Conservation (phyloP, 2,888 invertebrate species). For the Corythucha ciliata region DNA sequence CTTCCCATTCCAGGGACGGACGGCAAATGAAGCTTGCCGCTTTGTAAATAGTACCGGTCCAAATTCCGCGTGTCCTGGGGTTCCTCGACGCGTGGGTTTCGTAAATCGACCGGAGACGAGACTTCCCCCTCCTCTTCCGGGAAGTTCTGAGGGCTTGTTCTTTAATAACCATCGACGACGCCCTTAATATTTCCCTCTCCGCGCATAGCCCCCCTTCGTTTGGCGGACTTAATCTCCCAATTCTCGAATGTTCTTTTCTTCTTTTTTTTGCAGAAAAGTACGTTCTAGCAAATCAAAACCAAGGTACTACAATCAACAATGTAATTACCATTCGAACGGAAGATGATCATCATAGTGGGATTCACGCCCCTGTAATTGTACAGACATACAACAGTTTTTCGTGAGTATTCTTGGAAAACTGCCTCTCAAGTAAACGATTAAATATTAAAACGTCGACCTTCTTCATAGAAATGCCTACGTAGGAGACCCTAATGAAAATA, state of each 20-base stretch:
- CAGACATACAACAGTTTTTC: conserved; percentile 30
- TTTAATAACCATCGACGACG: too few species aligned
- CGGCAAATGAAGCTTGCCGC: too few species aligned
- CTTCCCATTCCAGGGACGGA: too few species aligned
- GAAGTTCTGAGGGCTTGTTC: too few species aligned
- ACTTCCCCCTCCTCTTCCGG: too few species aligned
- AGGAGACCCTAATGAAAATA: conserved; percentile 24
- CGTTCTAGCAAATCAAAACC: conserved; percentile 23
- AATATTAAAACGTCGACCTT: background rate
- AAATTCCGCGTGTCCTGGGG: too few species aligned
- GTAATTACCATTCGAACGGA: conserved; percentile 27
- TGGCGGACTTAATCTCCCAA: background rate
- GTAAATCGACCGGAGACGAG: too few species aligned
- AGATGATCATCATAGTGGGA: conserved; percentile 16
- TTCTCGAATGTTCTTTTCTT: conserved; percentile 5
- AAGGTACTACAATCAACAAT: conserved; percentile 25
- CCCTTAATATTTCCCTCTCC: too few species aligned
- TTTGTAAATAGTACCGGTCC: too few species aligned
- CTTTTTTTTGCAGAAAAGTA: conserved; percentile 27
- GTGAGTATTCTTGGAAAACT: conserved; percentile 17
- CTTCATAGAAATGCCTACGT: conserved; percentile 27
- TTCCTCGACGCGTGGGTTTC: too few species aligned
- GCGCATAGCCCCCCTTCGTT: too few species aligned
- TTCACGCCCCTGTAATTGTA: conserved; percentile 30
- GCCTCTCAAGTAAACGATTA: background rate